A percentile compares a stretch with the other conserved stretches of the same genome.
Conservation (phyloP, 2,888 invertebrate genomes). For the Cerastis rubricosa region DNA sequence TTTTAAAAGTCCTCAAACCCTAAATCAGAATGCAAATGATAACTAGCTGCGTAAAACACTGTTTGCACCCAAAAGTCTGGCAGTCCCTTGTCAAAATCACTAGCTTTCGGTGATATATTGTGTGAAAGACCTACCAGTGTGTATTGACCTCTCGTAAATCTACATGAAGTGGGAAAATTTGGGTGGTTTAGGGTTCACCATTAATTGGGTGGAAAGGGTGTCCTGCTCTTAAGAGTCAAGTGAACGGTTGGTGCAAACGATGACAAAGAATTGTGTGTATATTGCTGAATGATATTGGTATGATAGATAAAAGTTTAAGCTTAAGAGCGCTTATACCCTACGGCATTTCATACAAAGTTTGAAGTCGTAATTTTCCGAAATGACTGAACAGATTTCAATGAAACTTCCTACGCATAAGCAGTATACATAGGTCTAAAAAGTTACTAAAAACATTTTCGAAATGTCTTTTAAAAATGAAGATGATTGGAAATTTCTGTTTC, state of each 20-base stretch:
- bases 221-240: conserved; percentile 43
- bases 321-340: too few relatives aligned
- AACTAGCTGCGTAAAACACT: conserved; percentile 63
- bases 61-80: conserved; percentile 65
- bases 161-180: conserved; percentile 40
- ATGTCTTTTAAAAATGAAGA: too few relatives aligned
- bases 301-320: neutral
- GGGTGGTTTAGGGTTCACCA: conserved; percentile 44
- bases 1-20: conserved; percentile 37
- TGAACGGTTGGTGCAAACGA: conserved; percentile 28
- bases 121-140: conserved; percentile 60
- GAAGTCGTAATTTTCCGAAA: too few relatives aligned
- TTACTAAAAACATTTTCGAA: too few relatives aligned
- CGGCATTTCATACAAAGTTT: too few relatives aligned
- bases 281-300: neutral
- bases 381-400: too few relatives aligned
- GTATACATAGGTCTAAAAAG: too few relatives aligned
- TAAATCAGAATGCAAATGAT: conserved; percentile 68
- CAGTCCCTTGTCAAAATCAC: conserved; percentile 80
- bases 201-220: conserved; percentile 44
- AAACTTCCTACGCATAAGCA: too few relatives aligned
- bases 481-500: too few relatives aligned
- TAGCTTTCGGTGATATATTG: conserved; percentile 79
- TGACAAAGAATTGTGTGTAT: conserved; percentile 44
- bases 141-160: conserved; percentile 54